These are phyloP conservation scores for Eurytoma adleriae DNA, from an alignment of 2,888 invertebrate genomes.

Conservation along the genomic window DNA sequence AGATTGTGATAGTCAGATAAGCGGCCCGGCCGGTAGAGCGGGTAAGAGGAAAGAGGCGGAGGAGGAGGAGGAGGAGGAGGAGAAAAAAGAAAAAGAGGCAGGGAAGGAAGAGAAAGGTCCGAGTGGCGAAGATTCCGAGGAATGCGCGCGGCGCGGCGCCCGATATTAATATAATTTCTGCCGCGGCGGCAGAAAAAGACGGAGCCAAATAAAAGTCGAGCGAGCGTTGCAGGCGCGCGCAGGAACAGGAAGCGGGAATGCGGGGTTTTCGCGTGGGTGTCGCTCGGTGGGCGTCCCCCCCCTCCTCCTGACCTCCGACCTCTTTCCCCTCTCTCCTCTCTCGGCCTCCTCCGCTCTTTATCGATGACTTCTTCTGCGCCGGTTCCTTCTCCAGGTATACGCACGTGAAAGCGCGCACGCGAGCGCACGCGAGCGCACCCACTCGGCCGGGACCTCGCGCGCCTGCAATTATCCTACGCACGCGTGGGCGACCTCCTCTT, in stretches of 20 bases:
- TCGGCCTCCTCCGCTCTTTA: slow-evolving; percentile 59
- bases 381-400: slow-evolving; percentile 18
- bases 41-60: slow-evolving; percentile 15
- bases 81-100: slow-evolving; percentile 22
- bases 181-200: background rate
- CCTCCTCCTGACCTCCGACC: slow-evolving; percentile 58
- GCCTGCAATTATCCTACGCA: slow-evolving; percentile 75
- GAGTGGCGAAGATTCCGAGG: slow-evolving; percentile 40
- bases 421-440: slow-evolving; percentile 44
- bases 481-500: slow-evolving; percentile 73
- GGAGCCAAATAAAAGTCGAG: background rate
- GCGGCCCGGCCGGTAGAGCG: slow-evolving; percentile 7
- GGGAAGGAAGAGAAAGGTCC: slow-evolving; percentile 53
- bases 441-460: slow-evolving; percentile 55
- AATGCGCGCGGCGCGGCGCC: slow-evolving; percentile 57
- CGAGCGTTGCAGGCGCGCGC: background rate
- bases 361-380: slow-evolving; percentile 59
- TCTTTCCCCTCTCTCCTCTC: slow-evolving; percentile 63
- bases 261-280: slow-evolving; percentile 74
- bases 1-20: slow-evolving; percentile 52
- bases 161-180: slow-evolving; percentile 52
- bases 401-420: slow-evolving; percentile 63
- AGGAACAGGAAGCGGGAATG: slow-evolving; percentile 61
- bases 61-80: background rate
- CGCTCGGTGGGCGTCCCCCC: slow-evolving; percentile 72